Evolutionary conservation across 2,797 vertebrate genomes (phyloP), one percentile per base, ranked within the genome.

Genomic region (Miichthys miiuy): DNA sequence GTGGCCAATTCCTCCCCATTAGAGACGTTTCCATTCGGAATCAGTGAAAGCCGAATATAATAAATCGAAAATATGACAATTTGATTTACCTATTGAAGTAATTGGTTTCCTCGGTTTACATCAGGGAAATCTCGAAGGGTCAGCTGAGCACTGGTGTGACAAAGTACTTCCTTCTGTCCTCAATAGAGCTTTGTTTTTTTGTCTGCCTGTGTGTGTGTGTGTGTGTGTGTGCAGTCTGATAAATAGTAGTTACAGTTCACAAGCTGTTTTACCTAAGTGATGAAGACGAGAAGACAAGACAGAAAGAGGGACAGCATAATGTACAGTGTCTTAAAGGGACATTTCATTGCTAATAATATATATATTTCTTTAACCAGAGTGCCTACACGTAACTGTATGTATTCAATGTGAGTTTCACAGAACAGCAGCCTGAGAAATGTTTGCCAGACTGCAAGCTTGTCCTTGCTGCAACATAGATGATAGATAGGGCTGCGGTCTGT

Each of bases 121-220:
- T 25, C 9, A 62, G 12, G 8, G 23, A 17, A 23, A 8, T 10
- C 25, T 27, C 18, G 34, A 11, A 1, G 18, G 10, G 27, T 68
- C 41, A 34, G 18, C 27, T 50, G 25, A 48, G 16, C 54, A 50
- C 12, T 30, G 50, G 67, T 71, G 79, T 79, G 72, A 81, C 47
- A 21, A 55, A 63, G 18, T 7, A 48, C 63, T 82, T 90, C 82
- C 74, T 90, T 88, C 88, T 90, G 74, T 90, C 84, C 82, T 90
- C 81, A 82, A 8, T 52, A 57, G 73, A 83, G 77, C 56, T 55
- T 13, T 74, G 51, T 66, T 60, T 11, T 11, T 46, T 17, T 77
- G 50, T 4, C 16, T 56, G 21, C 71, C 5, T 72, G 20, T 68
- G 27, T 8, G 14, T 51, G 30, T 67, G 12, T 50, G 27, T 72